phyloP scores from a whole-genome alignment of 1,140 invertebrate species.

The Platyscapa corneri region DNA sequence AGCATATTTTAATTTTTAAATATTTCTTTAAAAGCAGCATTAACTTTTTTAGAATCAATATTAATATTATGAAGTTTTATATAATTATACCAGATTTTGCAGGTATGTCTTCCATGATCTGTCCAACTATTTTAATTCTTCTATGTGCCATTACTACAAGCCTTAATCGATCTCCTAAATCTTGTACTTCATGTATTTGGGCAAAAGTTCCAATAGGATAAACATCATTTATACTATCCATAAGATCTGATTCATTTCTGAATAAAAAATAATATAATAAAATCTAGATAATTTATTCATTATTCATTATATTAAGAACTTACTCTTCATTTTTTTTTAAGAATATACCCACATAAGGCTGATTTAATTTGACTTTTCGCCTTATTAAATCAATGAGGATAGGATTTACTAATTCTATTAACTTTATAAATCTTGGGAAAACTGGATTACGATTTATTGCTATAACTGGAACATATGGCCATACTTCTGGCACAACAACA shows the following conservation, averaged over 20 bases:
- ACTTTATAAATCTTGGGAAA: slow-evolving; percentile 98
- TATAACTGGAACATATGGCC: slow-evolving; percentile 96
- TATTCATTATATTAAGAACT: slow-evolving; percentile 57
- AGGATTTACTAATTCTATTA: slow-evolving; percentile 94
- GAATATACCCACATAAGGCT: slow-evolving; percentile 98
- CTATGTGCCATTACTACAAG: slow-evolving; percentile 96
- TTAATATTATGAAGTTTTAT: neutral
- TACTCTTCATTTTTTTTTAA: slow-evolving; percentile 94
- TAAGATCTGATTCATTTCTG: slow-evolving; percentile 90
- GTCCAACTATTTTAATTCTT: slow-evolving; percentile 86
- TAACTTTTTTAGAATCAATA: no score
- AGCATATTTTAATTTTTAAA: no score
- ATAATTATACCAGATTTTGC: slow-evolving; percentile 71
- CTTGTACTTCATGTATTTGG: slow-evolving; percentile 98
- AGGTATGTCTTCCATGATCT: slow-evolving; percentile 82
- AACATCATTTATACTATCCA: slow-evolving; percentile 89
- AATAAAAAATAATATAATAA: slow-evolving; percentile 5
- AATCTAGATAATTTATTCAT: neutral
- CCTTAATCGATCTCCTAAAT: slow-evolving; percentile 92
- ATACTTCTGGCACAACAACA: slow-evolving; percentile 96
- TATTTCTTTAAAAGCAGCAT: no score
- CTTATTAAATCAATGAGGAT: slow-evolving; percentile 91
- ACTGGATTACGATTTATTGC: slow-evolving; percentile 95
- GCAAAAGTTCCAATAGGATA: slow-evolving; percentile 97
- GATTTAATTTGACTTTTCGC: slow-evolving; percentile 95